phyloP scores from a whole-genome alignment of 2,888 invertebrate genomes.

The Lingula anatina region DNA sequence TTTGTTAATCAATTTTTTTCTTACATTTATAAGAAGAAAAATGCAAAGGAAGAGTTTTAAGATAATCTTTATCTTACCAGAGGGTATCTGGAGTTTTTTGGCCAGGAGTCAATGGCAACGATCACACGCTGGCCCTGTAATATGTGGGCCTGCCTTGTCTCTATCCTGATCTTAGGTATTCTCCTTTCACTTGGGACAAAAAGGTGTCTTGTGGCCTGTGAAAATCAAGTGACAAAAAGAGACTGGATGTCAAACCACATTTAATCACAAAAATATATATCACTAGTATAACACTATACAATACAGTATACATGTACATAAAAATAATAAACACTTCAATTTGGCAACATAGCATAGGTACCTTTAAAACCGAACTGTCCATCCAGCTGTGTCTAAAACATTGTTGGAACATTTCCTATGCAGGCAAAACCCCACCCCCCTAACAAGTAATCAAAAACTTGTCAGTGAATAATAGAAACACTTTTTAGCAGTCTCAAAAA shows the following conservation, averaged over 20 bases:
- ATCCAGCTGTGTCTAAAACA: too few species aligned
- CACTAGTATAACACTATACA: not conserved
- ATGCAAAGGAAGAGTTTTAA: too few species aligned
- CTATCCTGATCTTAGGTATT: conserved; percentile 91
- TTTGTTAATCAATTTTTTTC: too few species aligned
- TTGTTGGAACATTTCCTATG: too few species aligned
- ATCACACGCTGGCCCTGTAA: conserved; percentile 81
- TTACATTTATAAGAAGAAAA: too few species aligned
- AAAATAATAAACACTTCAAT: conserved; percentile 3
- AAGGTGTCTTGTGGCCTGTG: conserved; percentile 63
- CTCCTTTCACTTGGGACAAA: conserved; percentile 92
- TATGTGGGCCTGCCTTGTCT: conserved; percentile 79
- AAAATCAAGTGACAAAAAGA: conserved; percentile 4
- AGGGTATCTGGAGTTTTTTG: conserved; percentile 85
- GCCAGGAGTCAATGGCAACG: conserved; percentile 96
- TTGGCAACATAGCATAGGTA: too few species aligned
- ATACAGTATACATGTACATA: not conserved
- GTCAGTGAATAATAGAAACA: too few species aligned
- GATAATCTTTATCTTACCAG: too few species aligned
- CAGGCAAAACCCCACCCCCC: too few species aligned
- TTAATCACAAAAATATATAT: conserved; percentile 2
- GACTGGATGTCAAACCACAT: not conserved
- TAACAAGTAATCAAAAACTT: too few species aligned
- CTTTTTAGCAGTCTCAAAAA: too few species aligned
- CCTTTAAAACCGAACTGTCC: too few species aligned